Percentiles rank a stretch among this genome's conserved stretches.
phyloP scores from a whole-genome alignment of 2,797 vertebrate species.

The Rhinella marina region DNA sequence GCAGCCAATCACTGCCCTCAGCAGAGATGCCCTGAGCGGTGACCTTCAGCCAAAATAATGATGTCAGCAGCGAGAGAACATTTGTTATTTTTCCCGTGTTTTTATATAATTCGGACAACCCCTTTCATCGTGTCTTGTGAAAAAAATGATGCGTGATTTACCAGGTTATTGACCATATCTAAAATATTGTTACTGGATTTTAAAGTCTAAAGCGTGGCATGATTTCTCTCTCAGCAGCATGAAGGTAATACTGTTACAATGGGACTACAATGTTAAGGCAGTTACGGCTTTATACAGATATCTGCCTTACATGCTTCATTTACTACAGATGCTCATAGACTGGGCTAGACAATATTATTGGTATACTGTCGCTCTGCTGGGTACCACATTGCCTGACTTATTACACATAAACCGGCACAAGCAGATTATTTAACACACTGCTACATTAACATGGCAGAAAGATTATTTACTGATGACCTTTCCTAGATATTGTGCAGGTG shows the following conservation, averaged over 20 bases:
- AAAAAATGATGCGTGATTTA: not conserved
- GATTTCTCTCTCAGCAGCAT: not conserved
- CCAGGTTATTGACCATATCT: not conserved
- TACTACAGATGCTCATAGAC: not conserved
- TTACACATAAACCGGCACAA: not conserved
- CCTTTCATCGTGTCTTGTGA: too few species aligned
- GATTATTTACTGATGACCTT: constrained; percentile 32
- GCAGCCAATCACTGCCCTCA: too few species aligned
- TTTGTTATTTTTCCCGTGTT: too few species aligned
- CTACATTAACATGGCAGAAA: constrained; percentile 22
- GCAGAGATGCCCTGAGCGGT: too few species aligned
- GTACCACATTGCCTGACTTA: not conserved
- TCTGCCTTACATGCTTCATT: not conserved
- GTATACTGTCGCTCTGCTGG: not conserved
- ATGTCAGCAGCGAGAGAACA: too few species aligned
- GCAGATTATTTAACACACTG: constrained; percentile 46
- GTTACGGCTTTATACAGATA: not conserved
- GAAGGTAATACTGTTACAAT: not conserved
- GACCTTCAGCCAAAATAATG: too few species aligned
- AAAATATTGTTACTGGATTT: not conserved
- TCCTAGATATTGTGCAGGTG: constrained; percentile 46
- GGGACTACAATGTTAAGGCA: not conserved
- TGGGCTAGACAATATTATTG: not conserved
- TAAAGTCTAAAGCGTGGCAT: not conserved
- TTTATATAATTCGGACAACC: too few species aligned